These are phyloP conservation scores for Caranx ignobilis DNA, from an alignment of 2,113 vertebrate genomes.

Conservation along the genomic window DNA sequence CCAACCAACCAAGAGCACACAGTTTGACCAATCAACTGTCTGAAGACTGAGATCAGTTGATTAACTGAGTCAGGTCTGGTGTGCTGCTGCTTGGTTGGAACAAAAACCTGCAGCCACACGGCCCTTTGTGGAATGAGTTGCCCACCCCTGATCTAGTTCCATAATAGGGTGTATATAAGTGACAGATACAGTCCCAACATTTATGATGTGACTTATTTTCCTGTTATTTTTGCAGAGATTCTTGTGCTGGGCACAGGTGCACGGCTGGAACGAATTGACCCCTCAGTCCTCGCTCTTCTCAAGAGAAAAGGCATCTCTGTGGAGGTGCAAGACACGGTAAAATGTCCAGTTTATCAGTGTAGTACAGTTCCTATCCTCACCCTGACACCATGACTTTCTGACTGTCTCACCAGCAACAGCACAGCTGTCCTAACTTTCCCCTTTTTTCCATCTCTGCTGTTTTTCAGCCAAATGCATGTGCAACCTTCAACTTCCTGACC, in stretches of 20 bases:
- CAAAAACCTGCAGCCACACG: too few species aligned
- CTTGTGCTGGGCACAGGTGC: constrained; percentile 94
- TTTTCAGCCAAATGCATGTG: constrained; percentile 93
- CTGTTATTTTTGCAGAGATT: constrained; percentile 85
- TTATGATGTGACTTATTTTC: not conserved
- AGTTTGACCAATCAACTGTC: too few species aligned
- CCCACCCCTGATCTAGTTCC: too few species aligned
- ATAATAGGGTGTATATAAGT: not conserved
- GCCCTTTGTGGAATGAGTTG: too few species aligned
- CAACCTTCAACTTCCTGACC: constrained; percentile 95
- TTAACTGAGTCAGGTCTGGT: too few species aligned
- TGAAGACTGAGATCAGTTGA: too few species aligned
- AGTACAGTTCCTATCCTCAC: not conserved
- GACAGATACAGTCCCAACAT: not conserved
- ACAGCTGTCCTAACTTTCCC: not conserved
- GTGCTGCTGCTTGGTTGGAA: too few species aligned
- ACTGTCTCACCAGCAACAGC: not conserved
- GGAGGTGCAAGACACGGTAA: constrained; percentile 97
- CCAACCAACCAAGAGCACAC: too few species aligned
- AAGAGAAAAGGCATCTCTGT: constrained; percentile 89
- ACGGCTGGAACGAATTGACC: constrained; percentile 85
- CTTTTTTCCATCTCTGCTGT: not conserved
- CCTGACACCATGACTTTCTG: not conserved
- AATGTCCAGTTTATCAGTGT: constrained; percentile 24
- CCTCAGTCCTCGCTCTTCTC: constrained; percentile 82